These are phyloP conservation scores for Menidia beryllina DNA, from an alignment of 2,113 vertebrate genomes.

Conservation along the genomic window DNA sequence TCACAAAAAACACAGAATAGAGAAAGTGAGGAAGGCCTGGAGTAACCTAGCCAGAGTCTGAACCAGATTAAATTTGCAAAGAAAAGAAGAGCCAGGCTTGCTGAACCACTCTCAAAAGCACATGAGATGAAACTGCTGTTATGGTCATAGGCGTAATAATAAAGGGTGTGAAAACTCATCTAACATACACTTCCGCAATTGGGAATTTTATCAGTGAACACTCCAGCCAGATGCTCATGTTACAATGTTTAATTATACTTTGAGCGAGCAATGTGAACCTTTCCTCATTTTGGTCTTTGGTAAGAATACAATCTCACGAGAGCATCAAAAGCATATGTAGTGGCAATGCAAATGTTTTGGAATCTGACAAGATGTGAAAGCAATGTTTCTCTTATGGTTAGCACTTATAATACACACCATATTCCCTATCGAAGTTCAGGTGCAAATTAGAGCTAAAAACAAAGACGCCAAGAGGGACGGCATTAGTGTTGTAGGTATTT, in stretches of 20 bases:
- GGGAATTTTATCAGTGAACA: neutral
- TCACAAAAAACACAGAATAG: no score
- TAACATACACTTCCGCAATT: neutral
- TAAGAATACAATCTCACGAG: conserved; percentile 1
- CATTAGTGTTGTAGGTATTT: neutral
- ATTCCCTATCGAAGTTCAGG: neutral
- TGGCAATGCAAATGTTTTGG: neutral
- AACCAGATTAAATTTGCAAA: neutral
- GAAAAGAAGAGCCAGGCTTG: neutral
- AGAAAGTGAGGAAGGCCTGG: no score
- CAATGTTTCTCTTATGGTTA: neutral
- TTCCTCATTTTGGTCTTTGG: neutral
- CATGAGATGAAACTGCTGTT: neutral
- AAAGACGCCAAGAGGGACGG: neutral
- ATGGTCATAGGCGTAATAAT: neutral
- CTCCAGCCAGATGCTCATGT: neutral
- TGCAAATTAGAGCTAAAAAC: neutral
- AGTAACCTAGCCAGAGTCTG: no score
- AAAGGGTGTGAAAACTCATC: neutral
- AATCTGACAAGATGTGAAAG: neutral
- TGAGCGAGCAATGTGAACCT: conserved; percentile 20
- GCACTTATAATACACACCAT: neutral
- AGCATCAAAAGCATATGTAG: neutral
- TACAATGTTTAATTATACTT: no score
- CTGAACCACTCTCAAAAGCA: neutral